Conservation (phyloP, 2,888 invertebrate species). For the Omphaloscelis lunosa region DNA sequence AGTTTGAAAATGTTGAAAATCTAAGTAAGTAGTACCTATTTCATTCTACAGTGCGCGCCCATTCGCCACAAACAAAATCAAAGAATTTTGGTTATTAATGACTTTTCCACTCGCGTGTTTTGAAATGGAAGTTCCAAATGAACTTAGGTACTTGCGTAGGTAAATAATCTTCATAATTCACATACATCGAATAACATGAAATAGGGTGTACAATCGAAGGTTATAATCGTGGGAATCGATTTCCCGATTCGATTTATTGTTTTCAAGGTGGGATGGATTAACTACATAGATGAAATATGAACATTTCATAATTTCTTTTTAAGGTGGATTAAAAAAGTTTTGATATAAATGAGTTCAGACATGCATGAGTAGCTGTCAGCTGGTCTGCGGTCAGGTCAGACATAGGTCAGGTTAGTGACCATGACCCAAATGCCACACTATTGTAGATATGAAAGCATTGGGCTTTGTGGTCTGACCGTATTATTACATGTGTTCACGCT, state of each 20-base stretch:
- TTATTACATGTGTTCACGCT: conserved; percentile 23
- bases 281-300: conserved; percentile 1
- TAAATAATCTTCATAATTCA: conserved; percentile 30
- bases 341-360: conserved; percentile 36
- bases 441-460: conserved; percentile 49
- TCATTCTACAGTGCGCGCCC: neutral
- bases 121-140: conserved; percentile 34
- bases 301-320: conserved; percentile 3
- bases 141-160: conserved; percentile 22
- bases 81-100: conserved; percentile 30
- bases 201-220: conserved; percentile 21
- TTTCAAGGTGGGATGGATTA: conserved; percentile 64
- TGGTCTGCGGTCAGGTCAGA: conserved; percentile 59
- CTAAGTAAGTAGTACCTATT: neutral
- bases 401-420: conserved; percentile 61
- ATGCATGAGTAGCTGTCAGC: conserved; percentile 52
- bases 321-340: conserved; percentile 18
- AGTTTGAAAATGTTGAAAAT: conserved; percentile 14
- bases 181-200: conserved; percentile 26
- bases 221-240: conserved; percentile 54
- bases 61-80: conserved; percentile 27
- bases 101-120: conserved; percentile 45
- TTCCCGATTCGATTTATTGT: conserved; percentile 49
- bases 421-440: conserved; percentile 59
- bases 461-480: conserved; percentile 44